Percentiles rank a stretch among this genome's conserved stretches.
Evolutionary conservation across 2,113 vertebrate species (phyloP).

Genomic region (Myodes glareolus): DNA sequence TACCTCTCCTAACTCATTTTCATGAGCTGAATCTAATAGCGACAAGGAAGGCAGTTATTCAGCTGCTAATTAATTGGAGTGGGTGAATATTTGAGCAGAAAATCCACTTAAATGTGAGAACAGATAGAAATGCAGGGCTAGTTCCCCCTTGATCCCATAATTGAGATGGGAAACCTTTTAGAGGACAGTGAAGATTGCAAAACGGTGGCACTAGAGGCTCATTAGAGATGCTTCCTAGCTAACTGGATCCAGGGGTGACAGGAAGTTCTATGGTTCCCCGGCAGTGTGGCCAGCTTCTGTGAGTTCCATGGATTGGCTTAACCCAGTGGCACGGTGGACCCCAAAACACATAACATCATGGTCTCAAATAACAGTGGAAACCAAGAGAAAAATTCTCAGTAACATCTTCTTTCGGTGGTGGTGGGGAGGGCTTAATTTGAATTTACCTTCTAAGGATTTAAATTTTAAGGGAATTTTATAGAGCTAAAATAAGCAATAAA

Average conservation of each 20-base stretch:
- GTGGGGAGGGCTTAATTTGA: background rate
- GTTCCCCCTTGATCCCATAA: background rate
- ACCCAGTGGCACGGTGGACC: background rate
- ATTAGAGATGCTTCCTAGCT: background rate
- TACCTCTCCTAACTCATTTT: background rate
- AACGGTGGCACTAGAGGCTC: background rate
- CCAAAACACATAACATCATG: background rate
- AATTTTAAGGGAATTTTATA: background rate
- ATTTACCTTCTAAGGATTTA: constrained; percentile 41
- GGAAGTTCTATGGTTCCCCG: background rate
- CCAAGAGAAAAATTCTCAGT: background rate
- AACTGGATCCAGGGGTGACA: background rate
- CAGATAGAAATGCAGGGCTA: background rate
- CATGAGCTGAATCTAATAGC: background rate
- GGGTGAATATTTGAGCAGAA: background rate
- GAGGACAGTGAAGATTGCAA: background rate
- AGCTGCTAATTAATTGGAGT: background rate
- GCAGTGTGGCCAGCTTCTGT: background rate
- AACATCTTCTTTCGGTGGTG: constrained; percentile 18
- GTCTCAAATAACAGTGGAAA: background rate
- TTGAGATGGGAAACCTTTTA: background rate
- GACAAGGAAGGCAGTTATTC: background rate
- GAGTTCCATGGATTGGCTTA: background rate
- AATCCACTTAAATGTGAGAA: background rate
- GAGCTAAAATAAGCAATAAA: constrained; percentile 28